Evolutionary conservation across 2,797 vertebrate genomes (phyloP).

Genomic region (Gobio occitaniae): DNA sequence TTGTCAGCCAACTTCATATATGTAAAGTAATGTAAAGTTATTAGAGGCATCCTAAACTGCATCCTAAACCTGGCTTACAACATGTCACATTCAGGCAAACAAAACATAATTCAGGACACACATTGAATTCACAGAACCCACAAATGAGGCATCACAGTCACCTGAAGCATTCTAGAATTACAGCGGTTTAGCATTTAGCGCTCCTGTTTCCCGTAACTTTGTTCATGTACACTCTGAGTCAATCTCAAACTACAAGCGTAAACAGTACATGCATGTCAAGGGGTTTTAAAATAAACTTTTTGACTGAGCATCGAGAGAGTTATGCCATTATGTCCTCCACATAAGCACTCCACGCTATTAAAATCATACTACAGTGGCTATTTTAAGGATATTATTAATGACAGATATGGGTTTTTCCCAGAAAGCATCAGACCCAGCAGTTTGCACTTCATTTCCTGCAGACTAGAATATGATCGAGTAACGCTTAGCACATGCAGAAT

Average conservation of each 20-base stretch:
- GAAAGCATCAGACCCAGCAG: conserved; percentile 7
- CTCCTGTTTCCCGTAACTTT: conserved; percentile 33
- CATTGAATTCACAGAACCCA: conserved; percentile 29
- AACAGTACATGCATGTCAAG: conserved; percentile 6
- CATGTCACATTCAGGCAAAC: conserved; percentile 20
- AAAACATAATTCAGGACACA: conserved; percentile 35
- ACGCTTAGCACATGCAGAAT: not conserved
- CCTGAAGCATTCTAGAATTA: conserved; percentile 39
- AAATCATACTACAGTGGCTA: conserved; percentile 6
- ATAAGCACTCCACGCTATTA: not conserved
- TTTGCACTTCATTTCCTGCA: conserved; percentile 8
- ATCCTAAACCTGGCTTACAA: not conserved
- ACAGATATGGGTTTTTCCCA: not conserved
- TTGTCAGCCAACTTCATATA: not conserved
- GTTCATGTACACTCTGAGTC: conserved; percentile 31
- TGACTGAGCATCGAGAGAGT: conserved; percentile 14
- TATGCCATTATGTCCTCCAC: conserved; percentile 1
- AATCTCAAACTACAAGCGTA: conserved; percentile 41
- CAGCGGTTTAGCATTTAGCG: conserved; percentile 25
- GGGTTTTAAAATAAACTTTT: conserved; percentile 42
- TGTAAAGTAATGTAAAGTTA: not conserved
- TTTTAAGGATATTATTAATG: conserved; percentile 8
- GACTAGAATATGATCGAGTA: not conserved
- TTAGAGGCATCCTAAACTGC: not conserved
- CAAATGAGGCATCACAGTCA: conserved; percentile 31